Percentiles rank a stretch among this genome's conserved stretches.
These are phyloP conservation scores for Turdus rufiventris DNA, from an alignment of 2,113 vertebrate genomes.

Conservation along the genomic window DNA sequence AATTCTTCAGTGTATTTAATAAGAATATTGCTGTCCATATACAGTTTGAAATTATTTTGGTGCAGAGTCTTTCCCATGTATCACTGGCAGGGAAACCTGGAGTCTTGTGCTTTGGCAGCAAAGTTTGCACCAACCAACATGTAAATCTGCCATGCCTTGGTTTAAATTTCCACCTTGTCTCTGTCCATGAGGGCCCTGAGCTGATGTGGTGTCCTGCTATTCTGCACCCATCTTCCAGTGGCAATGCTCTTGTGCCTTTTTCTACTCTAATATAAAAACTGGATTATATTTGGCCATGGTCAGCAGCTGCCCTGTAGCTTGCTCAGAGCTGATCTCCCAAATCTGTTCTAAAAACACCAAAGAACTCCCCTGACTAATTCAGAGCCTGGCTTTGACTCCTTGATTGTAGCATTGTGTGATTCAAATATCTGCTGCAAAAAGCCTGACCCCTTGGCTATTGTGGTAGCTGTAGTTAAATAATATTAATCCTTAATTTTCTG, in stretches of 20 bases:
- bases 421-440: background rate
- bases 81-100: background rate
- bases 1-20: background rate
- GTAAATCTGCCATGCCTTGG: background rate
- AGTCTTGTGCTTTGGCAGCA: background rate
- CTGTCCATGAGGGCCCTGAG: background rate
- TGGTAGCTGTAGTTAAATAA: background rate
- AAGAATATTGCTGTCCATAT: background rate
- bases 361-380: background rate
- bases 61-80: rapidly evolving
- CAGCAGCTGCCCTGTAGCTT: background rate
- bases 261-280: background rate
- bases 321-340: background rate
- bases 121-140: rapidly evolving
- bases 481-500: background rate
- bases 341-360: background rate
- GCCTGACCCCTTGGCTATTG: background rate
- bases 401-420: background rate
- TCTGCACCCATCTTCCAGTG: background rate
- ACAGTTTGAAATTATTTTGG: background rate
- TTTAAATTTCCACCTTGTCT: background rate
- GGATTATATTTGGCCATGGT: background rate
- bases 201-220: background rate
- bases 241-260: background rate
- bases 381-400: background rate